A percentile compares a stretch with the other conserved stretches of the same genome.
These are phyloP conservation scores for Merluccius polli DNA, from an alignment of 2,797 vertebrate genomes.

Conservation along the genomic window DNA sequence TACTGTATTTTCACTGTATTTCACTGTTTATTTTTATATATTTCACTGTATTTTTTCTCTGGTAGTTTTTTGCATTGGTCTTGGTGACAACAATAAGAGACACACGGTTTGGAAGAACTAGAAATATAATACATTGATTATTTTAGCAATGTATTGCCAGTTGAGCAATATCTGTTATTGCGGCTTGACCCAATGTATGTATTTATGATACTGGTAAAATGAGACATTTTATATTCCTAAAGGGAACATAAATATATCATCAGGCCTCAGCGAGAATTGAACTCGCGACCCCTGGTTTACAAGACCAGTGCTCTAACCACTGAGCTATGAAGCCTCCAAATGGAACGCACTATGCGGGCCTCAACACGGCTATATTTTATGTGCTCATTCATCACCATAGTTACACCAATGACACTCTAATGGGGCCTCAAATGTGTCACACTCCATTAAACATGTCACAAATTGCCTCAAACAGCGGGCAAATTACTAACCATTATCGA, in stretches of 20 bases:
- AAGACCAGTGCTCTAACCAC: slow-evolving; percentile 5
- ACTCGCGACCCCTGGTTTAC: slow-evolving; percentile 3
- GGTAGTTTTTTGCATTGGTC: background rate
- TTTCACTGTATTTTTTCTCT: background rate
- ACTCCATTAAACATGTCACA: background rate
- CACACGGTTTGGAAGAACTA: background rate
- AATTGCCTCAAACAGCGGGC: background rate
- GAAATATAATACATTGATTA: background rate
- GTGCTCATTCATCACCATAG: background rate
- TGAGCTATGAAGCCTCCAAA: background rate
- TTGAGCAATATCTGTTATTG: background rate
- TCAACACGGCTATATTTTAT: background rate
- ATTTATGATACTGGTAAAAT: background rate
- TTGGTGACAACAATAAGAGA: background rate
- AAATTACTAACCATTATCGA: background rate
- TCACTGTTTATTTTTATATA: too few species aligned
- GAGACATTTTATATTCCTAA: background rate
- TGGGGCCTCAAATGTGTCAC: background rate
- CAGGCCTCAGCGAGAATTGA: slow-evolving; percentile 15
- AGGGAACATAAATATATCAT: background rate
- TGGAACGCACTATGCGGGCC: too few species aligned
- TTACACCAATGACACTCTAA: background rate
- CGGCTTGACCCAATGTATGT: background rate
- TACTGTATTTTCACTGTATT: too few species aligned
- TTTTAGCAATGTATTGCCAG: too few species aligned